Evolutionary conservation across 2,797 vertebrate species (phyloP).

Genomic region (Leptodactylus fallax): DNA sequence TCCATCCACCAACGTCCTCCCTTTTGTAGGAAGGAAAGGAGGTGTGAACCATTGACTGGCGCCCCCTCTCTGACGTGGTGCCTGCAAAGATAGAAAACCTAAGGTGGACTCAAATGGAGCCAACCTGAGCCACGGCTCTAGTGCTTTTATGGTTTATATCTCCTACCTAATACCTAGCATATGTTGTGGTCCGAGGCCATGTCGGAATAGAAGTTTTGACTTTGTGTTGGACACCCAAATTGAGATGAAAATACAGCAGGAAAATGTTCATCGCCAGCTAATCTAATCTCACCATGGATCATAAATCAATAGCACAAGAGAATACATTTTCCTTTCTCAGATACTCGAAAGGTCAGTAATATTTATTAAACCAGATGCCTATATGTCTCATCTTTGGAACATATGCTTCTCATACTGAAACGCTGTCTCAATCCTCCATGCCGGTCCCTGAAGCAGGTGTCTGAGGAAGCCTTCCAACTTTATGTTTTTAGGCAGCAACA

Average conservation of each 20-base stretch:
- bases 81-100: neutral
- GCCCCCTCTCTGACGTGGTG: neutral
- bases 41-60: neutral
- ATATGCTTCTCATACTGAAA: slow-evolving; percentile 45
- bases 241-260: slow-evolving; percentile 20
- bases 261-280: slow-evolving; percentile 33
- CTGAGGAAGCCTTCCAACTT: slow-evolving; percentile 48
- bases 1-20: neutral
- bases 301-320: slow-evolving; percentile 49
- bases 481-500: slow-evolving; percentile 33
- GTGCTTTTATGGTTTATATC: neutral
- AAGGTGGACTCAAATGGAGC: neutral
- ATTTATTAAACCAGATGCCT: slow-evolving; percentile 55
- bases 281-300: slow-evolving; percentile 26
- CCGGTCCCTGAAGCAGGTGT: slow-evolving; percentile 51
- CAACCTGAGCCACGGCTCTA: neutral
- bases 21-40: no score
- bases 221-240: slow-evolving; percentile 17
- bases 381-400: slow-evolving; percentile 52
- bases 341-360: slow-evolving; percentile 48
- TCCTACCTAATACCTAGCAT: neutral
- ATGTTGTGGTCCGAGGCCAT: neutral
- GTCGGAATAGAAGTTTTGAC: slow-evolving; percentile 3
- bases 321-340: slow-evolving; percentile 41
- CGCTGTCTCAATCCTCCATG: slow-evolving; percentile 24